Evolutionary conservation across 2,797 vertebrate species (phyloP).

Genomic region (Anguilla obscura): DNA sequence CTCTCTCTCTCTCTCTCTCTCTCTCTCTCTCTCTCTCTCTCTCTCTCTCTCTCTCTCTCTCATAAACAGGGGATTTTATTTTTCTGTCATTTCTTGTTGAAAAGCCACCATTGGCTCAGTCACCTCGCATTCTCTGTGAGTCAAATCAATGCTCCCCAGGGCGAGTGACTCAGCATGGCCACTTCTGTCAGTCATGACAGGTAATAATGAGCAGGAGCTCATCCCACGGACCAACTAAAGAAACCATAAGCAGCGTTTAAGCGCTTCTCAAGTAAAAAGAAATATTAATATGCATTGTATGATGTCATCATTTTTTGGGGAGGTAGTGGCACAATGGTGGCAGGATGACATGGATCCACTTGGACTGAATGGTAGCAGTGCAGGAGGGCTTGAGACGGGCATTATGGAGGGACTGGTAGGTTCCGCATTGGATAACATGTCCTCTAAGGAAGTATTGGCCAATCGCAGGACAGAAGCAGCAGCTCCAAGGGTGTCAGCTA

Average conservation of each 20-base stretch:
- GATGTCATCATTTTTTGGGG: not conserved
- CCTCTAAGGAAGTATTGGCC: not conserved
- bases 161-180: not conserved
- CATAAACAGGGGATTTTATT: not conserved
- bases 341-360: not conserved
- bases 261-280: not conserved
- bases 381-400: not conserved
- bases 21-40: not conserved
- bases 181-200: not conserved
- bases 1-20: too few species aligned
- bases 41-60: not conserved
- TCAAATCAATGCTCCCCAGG: not conserved
- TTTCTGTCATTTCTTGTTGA: not conserved
- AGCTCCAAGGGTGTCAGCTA: not conserved
- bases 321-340: not conserved
- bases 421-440: not conserved
- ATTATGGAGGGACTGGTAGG: not conserved
- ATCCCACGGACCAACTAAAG: not conserved
- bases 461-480: not conserved
- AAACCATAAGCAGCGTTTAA: not conserved
- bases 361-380: not conserved
- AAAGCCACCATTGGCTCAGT: not conserved
- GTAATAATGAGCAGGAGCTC: not conserved
- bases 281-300: not conserved
- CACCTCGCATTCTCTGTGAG: not conserved